Evolutionary conservation across 2,113 vertebrate species (phyloP).

Genomic region (Rynchops niger): DNA sequence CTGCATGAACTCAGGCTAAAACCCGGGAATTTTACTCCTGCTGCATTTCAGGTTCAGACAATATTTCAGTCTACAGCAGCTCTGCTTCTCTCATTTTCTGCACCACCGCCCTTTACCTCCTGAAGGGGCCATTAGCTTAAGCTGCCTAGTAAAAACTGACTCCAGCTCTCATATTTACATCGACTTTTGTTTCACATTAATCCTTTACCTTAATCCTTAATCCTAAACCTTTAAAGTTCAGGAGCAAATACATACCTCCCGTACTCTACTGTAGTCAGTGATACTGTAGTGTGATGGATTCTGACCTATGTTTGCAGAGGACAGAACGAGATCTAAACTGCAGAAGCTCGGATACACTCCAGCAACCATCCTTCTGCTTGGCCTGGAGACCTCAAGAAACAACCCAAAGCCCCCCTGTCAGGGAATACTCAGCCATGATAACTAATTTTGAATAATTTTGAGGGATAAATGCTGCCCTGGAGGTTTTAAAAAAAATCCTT

Average conservation of each 20-base stretch:
- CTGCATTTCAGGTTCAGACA: neutral
- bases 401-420: no score
- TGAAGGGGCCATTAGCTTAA: neutral
- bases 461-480: neutral
- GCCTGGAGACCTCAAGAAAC: neutral
- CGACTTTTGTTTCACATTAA: neutral
- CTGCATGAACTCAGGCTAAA: neutral
- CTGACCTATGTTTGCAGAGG: neutral
- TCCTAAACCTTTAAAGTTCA: neutral
- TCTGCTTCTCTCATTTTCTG: neutral
- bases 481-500: neutral
- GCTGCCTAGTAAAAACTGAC: neutral
- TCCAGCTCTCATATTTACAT: neutral
- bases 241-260: neutral
- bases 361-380: neutral
- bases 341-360: neutral
- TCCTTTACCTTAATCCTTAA: neutral
- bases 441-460: neutral
- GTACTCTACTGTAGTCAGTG: neutral
- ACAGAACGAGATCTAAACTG: neutral
- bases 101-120: neutral
- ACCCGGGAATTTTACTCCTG: neutral
- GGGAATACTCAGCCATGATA: neutral
- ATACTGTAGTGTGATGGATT: neutral
- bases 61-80: neutral